phyloP scores from a whole-genome alignment of 1,140 invertebrate genomes.

The Melipona quadrifasciata region DNA sequence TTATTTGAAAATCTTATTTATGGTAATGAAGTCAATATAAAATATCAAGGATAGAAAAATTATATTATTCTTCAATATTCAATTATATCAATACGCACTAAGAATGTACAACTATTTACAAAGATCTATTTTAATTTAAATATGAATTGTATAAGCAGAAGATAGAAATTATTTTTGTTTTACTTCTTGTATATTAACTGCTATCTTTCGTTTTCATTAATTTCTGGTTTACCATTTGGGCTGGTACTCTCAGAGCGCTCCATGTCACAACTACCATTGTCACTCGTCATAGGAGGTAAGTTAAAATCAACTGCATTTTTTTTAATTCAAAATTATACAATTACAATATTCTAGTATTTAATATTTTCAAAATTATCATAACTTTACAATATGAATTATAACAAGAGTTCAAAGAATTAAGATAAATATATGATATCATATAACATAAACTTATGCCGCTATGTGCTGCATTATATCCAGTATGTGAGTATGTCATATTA shows the following conservation, averaged over 20 bases:
- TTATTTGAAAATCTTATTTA: background rate
- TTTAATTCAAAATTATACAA: background rate
- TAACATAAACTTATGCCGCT: background rate
- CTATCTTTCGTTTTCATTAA: constrained; percentile 81
- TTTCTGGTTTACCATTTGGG: constrained; percentile 81
- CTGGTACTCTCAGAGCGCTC: constrained; percentile 71
- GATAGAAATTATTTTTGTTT: constrained; percentile 64
- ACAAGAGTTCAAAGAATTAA: background rate
- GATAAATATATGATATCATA: background rate
- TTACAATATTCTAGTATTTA: background rate
- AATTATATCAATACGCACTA: background rate
- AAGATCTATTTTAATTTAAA: constrained; percentile 23
- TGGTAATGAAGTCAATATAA: background rate
- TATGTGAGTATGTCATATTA: background rate
- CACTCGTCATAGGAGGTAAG: constrained; percentile 72
- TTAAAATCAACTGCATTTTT: constrained; percentile 54
- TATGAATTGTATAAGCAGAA: constrained; percentile 26
- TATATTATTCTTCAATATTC: background rate
- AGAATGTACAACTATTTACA: constrained; percentile 2
- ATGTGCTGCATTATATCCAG: background rate
- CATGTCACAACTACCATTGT: constrained; percentile 56
- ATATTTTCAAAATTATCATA: background rate
- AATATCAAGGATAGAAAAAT: background rate
- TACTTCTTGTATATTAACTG: constrained; percentile 76
- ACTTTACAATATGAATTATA: background rate